phyloP scores from a whole-genome alignment of 2,113 vertebrate species.

The Rhagologus leucostigma region DNA sequence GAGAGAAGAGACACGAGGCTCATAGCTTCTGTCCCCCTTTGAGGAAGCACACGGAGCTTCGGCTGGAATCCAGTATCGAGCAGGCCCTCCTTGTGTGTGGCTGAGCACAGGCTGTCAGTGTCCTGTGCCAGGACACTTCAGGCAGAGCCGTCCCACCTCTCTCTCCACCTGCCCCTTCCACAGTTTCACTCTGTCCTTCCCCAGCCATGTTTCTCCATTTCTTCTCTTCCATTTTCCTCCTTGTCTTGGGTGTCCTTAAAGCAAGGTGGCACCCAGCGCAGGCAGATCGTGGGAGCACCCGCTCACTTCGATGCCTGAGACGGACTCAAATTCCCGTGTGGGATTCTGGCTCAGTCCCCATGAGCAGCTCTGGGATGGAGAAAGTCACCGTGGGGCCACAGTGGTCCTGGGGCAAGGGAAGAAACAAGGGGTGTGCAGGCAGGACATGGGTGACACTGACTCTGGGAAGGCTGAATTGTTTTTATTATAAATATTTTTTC shows the following conservation, averaged over 20 bases:
- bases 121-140: not conserved
- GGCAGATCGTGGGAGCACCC: not conserved
- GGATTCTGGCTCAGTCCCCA: not conserved
- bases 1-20: not conserved
- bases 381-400: fast-evolving
- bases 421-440: fast-evolving
- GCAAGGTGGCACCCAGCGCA: not conserved
- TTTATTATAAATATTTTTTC: not conserved
- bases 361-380: not conserved
- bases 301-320: not conserved
- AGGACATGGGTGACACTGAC: not conserved
- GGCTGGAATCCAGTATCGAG: not conserved
- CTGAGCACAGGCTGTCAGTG: not conserved
- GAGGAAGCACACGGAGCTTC: not conserved
- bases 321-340: fast-evolving
- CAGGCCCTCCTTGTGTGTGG: not conserved
- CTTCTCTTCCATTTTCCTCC: not conserved
- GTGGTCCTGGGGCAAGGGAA: not conserved
- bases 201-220: not conserved
- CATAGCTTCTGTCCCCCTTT: not conserved
- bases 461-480: not conserved
- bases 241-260: not conserved
- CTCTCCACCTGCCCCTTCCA: not conserved
- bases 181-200: not conserved
- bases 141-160: not conserved